A percentile compares a stretch with the other conserved stretches of the same genome.
Evolutionary conservation across 2,888 invertebrate genomes (phyloP).

Genomic region (Drosophila subquinaria): DNA sequence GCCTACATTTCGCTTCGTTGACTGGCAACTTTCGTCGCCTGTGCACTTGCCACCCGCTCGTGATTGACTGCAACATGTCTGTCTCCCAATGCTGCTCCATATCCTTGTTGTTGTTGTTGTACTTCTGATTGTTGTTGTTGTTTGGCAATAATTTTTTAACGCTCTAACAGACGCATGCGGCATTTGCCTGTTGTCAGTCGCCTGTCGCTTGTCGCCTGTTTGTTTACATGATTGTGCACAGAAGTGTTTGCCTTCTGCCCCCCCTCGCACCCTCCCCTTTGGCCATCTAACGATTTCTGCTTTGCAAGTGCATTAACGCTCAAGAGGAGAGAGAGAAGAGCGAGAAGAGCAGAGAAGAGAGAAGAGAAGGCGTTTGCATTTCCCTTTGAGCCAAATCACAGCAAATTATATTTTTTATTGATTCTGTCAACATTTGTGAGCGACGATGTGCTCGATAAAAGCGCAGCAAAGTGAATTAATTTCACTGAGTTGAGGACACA

Average conservation of each 20-base stretch:
- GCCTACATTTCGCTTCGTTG: slow-evolving; percentile 80
- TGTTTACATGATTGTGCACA: slow-evolving; percentile 78
- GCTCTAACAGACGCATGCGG: slow-evolving; percentile 63
- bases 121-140: slow-evolving; percentile 35
- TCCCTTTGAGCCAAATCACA: slow-evolving; percentile 72
- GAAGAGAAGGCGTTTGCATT: slow-evolving; percentile 39
- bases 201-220: slow-evolving; percentile 47
- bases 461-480: slow-evolving; percentile 75
- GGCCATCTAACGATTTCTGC: not conserved
- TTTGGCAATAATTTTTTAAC: slow-evolving; percentile 65
- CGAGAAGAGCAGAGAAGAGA: not conserved
- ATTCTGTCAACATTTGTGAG: slow-evolving; percentile 72
- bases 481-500: slow-evolving; percentile 43
- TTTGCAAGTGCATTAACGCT: slow-evolving; percentile 59
- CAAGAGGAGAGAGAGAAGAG: not conserved
- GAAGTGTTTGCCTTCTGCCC: slow-evolving; percentile 58
- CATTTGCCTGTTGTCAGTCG: slow-evolving; percentile 55
- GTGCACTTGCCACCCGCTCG: slow-evolving; percentile 64
- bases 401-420: slow-evolving; percentile 80
- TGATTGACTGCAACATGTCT: slow-evolving; percentile 80
- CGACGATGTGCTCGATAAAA: slow-evolving; percentile 76
- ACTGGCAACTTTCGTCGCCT: slow-evolving; percentile 77
- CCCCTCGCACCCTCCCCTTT: not conserved
- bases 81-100: slow-evolving; percentile 22
- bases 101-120: slow-evolving; percentile 24